phyloP scores from a whole-genome alignment of 2,888 invertebrate genomes.

The Yponomeuta cagnagella region DNA sequence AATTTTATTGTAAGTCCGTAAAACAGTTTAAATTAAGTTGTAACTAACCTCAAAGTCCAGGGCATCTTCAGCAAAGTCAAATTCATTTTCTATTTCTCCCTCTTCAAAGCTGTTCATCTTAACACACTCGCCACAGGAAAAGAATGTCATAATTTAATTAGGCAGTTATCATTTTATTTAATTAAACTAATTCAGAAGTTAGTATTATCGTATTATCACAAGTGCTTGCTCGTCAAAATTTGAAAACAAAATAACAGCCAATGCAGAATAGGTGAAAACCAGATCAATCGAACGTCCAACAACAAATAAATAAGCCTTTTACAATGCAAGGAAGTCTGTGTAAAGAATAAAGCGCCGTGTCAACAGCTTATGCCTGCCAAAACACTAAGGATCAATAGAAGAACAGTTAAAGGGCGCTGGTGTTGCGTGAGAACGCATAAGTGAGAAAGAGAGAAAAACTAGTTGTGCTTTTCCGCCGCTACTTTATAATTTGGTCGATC shows the following conservation, averaged over 20 bases:
- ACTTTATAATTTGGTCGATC: background rate
- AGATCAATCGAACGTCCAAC: background rate
- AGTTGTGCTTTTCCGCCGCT: background rate
- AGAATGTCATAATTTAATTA: conserved; percentile 34
- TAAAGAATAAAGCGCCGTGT: background rate
- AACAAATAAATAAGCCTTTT: background rate
- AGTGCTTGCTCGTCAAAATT: background rate
- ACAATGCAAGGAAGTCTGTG: background rate
- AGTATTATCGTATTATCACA: background rate
- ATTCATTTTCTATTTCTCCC: conserved; percentile 58
- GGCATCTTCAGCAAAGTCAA: conserved; percentile 66
- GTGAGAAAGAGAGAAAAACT: conserved; percentile 1
- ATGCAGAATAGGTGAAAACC: background rate
- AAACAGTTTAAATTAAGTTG: background rate
- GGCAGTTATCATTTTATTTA: background rate
- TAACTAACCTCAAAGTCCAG: conserved; percentile 66
- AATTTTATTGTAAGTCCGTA: background rate
- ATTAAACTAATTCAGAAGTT: background rate
- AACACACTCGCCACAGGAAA: conserved; percentile 39
- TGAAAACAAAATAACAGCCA: background rate
- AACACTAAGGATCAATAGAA: conserved; percentile 8
- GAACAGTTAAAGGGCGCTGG: conserved; percentile 5
- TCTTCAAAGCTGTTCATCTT: conserved; percentile 60
- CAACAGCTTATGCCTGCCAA: background rate
- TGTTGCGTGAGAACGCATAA: background rate